Conservation (phyloP, 2,113 vertebrate genomes). For the Tenebrosternarchus preto region DNA sequence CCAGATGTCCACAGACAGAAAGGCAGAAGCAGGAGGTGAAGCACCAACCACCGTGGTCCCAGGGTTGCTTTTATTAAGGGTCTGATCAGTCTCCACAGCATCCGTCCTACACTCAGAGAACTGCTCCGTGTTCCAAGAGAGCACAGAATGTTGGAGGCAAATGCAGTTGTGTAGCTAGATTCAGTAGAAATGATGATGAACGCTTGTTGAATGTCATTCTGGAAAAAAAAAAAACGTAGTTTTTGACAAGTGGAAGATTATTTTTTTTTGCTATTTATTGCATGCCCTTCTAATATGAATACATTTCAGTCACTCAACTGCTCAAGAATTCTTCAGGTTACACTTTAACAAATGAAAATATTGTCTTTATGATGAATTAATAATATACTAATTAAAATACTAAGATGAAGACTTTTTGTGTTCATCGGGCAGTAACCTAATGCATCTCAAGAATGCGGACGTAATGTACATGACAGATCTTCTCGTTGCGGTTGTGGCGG, state of each 20-base stretch:
- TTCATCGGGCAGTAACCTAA: not conserved
- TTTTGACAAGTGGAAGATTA: not conserved
- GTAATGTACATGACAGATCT: not conserved
- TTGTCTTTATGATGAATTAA: not conserved
- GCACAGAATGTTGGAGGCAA: constrained; percentile 74
- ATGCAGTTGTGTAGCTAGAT: not conserved
- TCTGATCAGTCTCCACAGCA: constrained; percentile 57
- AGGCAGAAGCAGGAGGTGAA: constrained; percentile 63
- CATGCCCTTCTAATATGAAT: not conserved
- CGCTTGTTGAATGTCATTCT: not conserved
- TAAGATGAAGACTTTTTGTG: not conserved
- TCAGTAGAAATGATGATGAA: not conserved
- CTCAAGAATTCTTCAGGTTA: too few species aligned
- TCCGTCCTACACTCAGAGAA: constrained; percentile 79
- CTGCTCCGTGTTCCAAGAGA: constrained; percentile 72
- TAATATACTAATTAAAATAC: not conserved
- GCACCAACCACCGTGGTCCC: constrained; percentile 78
- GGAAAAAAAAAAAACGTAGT: not conserved
- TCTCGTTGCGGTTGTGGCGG: not conserved
- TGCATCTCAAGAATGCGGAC: not conserved
- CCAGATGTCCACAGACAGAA: constrained; percentile 76
- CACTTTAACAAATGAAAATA: too few species aligned
- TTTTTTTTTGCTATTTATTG: not conserved
- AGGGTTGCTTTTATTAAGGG: too few species aligned
- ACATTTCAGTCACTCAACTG: too few species aligned